Evolutionary conservation across 2,888 invertebrate species (phyloP).

Genomic region (Candidula unifasciata): DNA sequence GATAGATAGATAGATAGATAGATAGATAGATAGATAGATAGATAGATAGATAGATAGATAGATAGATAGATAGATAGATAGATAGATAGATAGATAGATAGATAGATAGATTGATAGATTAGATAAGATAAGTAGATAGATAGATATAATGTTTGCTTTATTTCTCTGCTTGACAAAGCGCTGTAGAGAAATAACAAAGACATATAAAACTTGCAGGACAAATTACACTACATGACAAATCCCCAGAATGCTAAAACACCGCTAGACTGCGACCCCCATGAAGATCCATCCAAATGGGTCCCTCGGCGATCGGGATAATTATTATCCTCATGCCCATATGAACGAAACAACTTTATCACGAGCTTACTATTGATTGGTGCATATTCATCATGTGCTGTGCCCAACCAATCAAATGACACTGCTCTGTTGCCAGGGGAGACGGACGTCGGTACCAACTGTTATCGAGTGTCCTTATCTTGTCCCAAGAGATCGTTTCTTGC

Average conservation of each 20-base stretch:
- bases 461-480: background rate
- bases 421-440: background rate
- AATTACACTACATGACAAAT: background rate
- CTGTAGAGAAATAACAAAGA: background rate
- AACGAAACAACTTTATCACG: background rate
- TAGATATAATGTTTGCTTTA: too few relatives aligned
- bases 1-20: too few relatives aligned
- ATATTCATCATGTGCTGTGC: constrained; percentile 15
- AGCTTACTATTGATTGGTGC: constrained; percentile 20
- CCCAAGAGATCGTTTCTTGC: background rate
- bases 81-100: too few relatives aligned
- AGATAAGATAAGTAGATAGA: too few relatives aligned
- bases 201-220: background rate
- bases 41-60: too few relatives aligned
- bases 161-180: background rate
- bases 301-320: background rate
- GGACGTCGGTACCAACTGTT: background rate
- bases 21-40: too few relatives aligned
- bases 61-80: too few relatives aligned
- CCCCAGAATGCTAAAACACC: background rate
- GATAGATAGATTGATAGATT: too few relatives aligned
- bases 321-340: background rate
- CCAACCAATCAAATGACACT: constrained; percentile 1
- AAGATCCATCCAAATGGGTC: background rate
- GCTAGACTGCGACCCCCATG: background rate